Conservation (phyloP, 2,797 vertebrate species). For the Arnoldichthys spilopterus region DNA sequence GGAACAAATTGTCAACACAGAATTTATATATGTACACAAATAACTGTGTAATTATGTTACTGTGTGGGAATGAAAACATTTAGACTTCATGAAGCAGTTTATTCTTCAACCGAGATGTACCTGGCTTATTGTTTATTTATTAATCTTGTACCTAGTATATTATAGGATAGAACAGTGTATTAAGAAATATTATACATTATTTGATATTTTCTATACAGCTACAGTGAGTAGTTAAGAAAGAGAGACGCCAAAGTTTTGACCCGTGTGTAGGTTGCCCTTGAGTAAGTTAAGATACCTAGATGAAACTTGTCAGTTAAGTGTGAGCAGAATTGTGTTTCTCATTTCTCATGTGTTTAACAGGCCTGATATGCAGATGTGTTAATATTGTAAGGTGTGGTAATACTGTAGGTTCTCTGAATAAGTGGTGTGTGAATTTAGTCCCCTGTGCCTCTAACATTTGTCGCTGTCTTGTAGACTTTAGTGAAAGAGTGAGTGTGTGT, state of each 20-base stretch:
- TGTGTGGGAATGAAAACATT: too few species aligned
- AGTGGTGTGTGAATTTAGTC: constrained; percentile 24
- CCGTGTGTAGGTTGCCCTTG: background rate
- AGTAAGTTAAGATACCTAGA: background rate
- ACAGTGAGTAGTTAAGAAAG: too few species aligned
- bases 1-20: too few species aligned
- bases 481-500: background rate
- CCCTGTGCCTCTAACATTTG: constrained; percentile 21
- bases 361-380: background rate
- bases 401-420: constrained; percentile 30
- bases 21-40: too few species aligned
- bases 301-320: background rate
- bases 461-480: constrained; percentile 2
- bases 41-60: too few species aligned
- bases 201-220: too few species aligned
- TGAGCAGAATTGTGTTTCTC: background rate
- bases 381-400: constrained; percentile 4
- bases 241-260: background rate
- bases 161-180: too few species aligned
- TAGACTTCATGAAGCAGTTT: too few species aligned
- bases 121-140: too few species aligned
- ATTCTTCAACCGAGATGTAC: too few species aligned
- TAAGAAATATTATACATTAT: background rate
- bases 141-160: too few species aligned
- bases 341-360: background rate